Evolutionary conservation across 2,797 vertebrate species (phyloP).

Genomic region (Cuniculus paca): DNA sequence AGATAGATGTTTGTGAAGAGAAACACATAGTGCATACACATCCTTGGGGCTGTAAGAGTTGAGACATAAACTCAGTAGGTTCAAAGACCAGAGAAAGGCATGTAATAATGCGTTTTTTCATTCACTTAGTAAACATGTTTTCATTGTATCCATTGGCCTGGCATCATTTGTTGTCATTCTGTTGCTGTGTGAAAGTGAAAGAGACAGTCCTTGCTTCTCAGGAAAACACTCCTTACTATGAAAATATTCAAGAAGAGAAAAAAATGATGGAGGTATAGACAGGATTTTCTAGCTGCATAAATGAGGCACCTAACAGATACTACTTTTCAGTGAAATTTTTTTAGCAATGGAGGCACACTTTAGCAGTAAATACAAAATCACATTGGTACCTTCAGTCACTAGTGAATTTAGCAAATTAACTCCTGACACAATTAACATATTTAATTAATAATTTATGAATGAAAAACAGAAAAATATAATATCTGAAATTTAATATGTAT

Average conservation of each 20-base stretch:
- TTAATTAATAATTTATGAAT: not conserved
- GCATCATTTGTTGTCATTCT: not conserved
- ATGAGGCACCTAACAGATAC: not conserved
- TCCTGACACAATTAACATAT: not conserved
- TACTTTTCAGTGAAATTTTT: not conserved
- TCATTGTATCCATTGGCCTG: not conserved
- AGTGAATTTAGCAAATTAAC: not conserved
- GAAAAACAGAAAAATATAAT: not conserved
- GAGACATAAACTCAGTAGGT: not conserved
- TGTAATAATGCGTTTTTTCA: not conserved
- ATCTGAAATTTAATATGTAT: not conserved
- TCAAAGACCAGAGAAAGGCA: not conserved
- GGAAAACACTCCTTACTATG: not conserved
- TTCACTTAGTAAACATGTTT: not conserved
- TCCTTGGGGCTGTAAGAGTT: not conserved
- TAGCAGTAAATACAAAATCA: not conserved
- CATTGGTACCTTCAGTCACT: not conserved
- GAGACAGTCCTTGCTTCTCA: not conserved
- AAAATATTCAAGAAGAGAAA: constrained; percentile 8
- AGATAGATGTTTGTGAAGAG: not conserved
- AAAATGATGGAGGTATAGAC: not conserved
- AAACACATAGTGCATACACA: not conserved
- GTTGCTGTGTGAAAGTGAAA: not conserved
- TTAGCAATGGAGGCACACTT: not conserved
- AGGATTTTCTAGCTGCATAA: not conserved